phyloP scores from a whole-genome alignment of 2,797 vertebrate genomes.

The Alca torda region DNA sequence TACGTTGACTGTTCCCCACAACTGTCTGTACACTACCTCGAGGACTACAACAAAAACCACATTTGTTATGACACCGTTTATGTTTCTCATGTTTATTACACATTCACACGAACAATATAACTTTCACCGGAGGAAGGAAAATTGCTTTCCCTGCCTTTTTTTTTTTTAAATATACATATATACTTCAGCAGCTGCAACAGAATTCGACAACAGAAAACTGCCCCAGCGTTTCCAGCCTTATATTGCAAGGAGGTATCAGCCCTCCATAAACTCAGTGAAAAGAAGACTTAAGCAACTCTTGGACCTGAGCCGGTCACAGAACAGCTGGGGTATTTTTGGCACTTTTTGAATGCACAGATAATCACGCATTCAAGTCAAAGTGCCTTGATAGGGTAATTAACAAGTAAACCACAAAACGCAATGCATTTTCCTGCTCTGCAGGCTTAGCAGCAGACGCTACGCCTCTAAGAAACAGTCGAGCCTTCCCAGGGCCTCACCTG shows the following conservation, averaged over 20 bases:
- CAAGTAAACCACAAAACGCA: neutral
- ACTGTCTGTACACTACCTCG: fast-evolving
- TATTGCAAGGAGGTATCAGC: neutral
- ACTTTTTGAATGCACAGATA: neutral
- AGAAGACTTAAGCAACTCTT: neutral
- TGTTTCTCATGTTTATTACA: neutral
- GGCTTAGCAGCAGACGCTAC: neutral
- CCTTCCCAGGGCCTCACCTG: neutral
- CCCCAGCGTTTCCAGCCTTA: neutral
- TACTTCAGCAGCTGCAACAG: neutral
- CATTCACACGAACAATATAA: too few relatives aligned
- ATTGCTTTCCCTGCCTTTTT: neutral
- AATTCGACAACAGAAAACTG: neutral
- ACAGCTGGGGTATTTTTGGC: neutral
- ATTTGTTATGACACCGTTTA: neutral
- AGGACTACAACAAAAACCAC: neutral
- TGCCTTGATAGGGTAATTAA: neutral
- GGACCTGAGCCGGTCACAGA: fast-evolving
- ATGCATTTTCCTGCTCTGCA: neutral
- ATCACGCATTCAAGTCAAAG: neutral
- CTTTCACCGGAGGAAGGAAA: neutral
- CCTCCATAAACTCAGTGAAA: neutral
- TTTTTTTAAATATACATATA: neutral
- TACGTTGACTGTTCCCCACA: neutral
- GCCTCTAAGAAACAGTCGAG: neutral